Base-by-base conservation (phyloP, 2,797 vertebrate species). In the Spondyliosoma cantharus region DNA sequence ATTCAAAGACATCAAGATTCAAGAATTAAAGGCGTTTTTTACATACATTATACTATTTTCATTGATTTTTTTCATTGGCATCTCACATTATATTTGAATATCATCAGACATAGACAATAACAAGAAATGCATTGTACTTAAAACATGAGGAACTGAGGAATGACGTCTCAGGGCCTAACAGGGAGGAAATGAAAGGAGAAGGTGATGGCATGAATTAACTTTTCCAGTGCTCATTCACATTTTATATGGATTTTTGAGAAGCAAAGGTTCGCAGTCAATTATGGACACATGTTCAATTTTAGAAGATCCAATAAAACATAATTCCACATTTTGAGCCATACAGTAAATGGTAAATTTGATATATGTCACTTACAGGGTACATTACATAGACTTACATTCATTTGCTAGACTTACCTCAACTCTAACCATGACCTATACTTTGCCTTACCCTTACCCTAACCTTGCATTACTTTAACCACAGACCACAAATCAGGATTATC, bases 91-190 rank as follows among this genome's bases (percentile, higher is more conserved):
- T 8, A 76, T 24, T 27, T 37, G 14, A 48, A 64, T 73, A 3
- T 48, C 8, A 54, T 57, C 29, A 4, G 20, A 43, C 56, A 63
- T 12, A n/a, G 49, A 53, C 22, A 52, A 27, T 5, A 43, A 60
- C 42, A 59, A 25, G 11, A 66, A 54, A 53, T 19, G 14, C n/a
- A 20, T 27, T 11, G 50, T 2, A 25, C 11, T 48, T 13, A 70
- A 70, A 25, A 72, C 67, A 20, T 69, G n/a, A n/a, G n/a, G n/a
- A n/a, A 11, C 37, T 37, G 37, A 37, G 37, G 37, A 37, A 37
- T 37, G 37, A 37, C 8, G 37, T 37, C 37, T 37, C 37, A 37
- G 7, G 37, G 8, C 37, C 37, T 37, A 37, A 37, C 9, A 37
- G 9, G 11, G 37, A 37, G 37, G 37, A 37, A 37, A 37, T 11